Conservation (phyloP, 2,797 vertebrate genomes). For the Syngnathus rostellatus region DNA sequence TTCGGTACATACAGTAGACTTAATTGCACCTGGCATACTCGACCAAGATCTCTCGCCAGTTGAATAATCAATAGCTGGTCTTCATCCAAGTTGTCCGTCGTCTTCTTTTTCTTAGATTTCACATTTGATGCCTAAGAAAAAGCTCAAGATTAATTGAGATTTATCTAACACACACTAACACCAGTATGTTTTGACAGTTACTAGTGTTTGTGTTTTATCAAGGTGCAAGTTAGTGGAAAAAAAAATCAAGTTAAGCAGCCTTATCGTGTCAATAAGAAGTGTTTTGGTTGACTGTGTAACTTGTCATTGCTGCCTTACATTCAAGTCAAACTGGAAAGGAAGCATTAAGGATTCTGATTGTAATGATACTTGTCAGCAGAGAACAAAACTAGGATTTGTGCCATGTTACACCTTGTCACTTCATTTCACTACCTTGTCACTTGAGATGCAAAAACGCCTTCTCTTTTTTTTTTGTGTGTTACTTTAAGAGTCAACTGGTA, state of each 20-base stretch:
- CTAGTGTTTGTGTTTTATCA: neutral
- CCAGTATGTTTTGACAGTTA: neutral
- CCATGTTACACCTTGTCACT: neutral
- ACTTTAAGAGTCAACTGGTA: neutral
- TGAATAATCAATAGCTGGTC: conserved; percentile 68
- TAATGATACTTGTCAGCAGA: neutral
- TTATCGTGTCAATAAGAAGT: neutral
- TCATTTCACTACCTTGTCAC: neutral
- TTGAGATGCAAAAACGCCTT: neutral
- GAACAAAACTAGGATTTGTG: neutral
- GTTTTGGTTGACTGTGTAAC: neutral
- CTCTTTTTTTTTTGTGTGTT: too few relatives aligned
- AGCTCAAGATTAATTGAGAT: neutral
- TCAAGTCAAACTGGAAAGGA: conserved; percentile 4
- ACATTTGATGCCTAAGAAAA: neutral
- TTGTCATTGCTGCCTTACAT: neutral
- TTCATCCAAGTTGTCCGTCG: conserved; percentile 62
- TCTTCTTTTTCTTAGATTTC: conserved; percentile 15
- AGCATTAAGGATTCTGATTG: neutral
- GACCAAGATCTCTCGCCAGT: conserved; percentile 66
- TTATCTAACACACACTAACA: neutral
- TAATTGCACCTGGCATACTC: conserved; percentile 69
- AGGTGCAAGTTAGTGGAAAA: neutral
- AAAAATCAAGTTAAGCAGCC: neutral
- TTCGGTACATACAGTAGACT: neutral